Percentiles rank a stretch among this genome's conserved stretches.
phyloP scores from a whole-genome alignment of 2,113 vertebrate genomes.

The Carassius auratus region DNA sequence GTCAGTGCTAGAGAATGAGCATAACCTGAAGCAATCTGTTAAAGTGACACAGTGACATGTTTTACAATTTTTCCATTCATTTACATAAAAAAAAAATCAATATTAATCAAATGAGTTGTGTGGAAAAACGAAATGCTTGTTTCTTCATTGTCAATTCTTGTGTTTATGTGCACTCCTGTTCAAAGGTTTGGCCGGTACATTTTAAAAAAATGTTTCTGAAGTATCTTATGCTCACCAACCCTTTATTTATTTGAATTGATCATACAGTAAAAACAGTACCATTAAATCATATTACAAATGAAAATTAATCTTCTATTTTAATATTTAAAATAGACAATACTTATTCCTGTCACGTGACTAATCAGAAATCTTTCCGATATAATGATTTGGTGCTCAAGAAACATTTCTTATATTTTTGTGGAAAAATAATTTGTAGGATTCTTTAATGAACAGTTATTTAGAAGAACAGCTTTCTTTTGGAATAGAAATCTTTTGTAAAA shows the following conservation, averaged over 20 bases:
- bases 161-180: background rate
- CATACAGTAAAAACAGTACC: background rate
- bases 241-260: background rate
- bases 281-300: background rate
- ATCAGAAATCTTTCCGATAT: background rate
- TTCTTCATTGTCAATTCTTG: background rate
- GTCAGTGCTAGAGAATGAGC: conserved; percentile 93
- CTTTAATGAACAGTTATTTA: background rate
- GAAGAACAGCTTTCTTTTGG: background rate
- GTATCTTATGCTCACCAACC: background rate
- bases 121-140: background rate
- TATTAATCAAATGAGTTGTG: background rate
- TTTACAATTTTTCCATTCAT: background rate
- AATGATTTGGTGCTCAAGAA: background rate
- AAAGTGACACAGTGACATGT: background rate
- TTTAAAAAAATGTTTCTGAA: background rate
- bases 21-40: conserved; percentile 90
- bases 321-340: too few relatives aligned
- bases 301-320: too few relatives aligned
- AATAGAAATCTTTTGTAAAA: background rate
- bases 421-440: background rate
- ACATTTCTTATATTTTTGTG: background rate
- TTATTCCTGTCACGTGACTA: background rate
- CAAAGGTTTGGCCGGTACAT: background rate
- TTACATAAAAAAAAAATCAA: background rate